Conservation (phyloP, 2,888 invertebrate genomes). For the Oscheius myriophilus region DNA sequence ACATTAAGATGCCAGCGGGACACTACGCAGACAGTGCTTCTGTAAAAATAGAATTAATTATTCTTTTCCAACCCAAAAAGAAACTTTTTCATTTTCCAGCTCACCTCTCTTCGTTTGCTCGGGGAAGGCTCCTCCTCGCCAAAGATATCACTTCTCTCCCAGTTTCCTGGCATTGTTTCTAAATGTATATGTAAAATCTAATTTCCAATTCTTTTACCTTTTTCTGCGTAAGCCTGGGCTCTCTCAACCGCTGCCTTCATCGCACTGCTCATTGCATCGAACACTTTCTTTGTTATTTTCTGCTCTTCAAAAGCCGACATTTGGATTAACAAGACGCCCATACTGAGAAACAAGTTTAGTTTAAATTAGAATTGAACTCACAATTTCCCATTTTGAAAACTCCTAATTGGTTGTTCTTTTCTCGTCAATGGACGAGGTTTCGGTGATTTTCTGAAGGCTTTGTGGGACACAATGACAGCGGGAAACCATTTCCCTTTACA, state of each 20-base stretch:
- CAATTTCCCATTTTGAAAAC: constrained; percentile 51
- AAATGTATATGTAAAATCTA: too few species aligned
- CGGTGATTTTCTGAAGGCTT: constrained; percentile 18
- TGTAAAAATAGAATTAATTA: too few species aligned
- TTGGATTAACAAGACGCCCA: neutral
- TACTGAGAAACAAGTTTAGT: neutral
- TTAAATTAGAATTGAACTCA: constrained; percentile 19
- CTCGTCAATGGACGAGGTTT: constrained; percentile 10
- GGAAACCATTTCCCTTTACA: constrained; percentile 25
- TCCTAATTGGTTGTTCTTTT: constrained; percentile 33
- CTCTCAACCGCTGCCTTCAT: constrained; percentile 16
- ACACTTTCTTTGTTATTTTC: constrained; percentile 13
- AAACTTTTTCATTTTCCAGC: neutral
- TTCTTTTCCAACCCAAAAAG: neutral
- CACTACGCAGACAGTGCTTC: too few species aligned
- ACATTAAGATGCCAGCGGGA: too few species aligned
- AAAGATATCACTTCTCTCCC: constrained; percentile 15
- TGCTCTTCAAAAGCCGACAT: constrained; percentile 9
- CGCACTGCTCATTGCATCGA: constrained; percentile 6
- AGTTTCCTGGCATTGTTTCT: constrained; percentile 15
- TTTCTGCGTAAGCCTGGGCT: constrained; percentile 1
- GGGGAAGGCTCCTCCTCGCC: constrained; percentile 9
- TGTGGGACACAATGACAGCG: constrained; percentile 27
- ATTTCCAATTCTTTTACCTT: constrained; percentile 5
- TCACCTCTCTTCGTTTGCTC: constrained; percentile 1